Base-by-base conservation (phyloP, 1,140 invertebrate species). In the Anadara kagoshimensis region DNA sequence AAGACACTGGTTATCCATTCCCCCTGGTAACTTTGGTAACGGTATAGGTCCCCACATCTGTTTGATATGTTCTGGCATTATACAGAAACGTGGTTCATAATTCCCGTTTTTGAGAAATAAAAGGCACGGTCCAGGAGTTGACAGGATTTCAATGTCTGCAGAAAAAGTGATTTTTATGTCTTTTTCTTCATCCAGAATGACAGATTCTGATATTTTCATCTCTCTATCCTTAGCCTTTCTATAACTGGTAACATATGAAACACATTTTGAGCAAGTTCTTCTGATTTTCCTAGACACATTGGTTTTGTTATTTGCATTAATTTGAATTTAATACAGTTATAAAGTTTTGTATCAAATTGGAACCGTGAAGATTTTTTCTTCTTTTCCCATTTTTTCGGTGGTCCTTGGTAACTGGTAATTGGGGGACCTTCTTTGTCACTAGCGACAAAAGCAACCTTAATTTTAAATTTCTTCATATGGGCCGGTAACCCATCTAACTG, bases 1-100 rank as follows among this genome's bases (percentile, higher is more conserved):
- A 54, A 85, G 74, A 67, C 86, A 88, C 16, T 78, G 73, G 70
- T 86, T 88, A 41, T 84, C 79, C 62, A 57, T 73, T 22, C 84
- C 85, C 20, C 78, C 56, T 53, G 88, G 85, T 47, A 87, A 64
- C 59, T 78, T 73, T 41, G 78, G 80, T 58, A 89, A 76, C 0
- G 88, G 85, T 29, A 88, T 83, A 12, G 87, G 87, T 51, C 87
- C 86, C 87, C 87, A 89, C 78, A 88, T 83, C 67, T 85, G 80
- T 45, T 86, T 81, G 29, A 86, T 79, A 41, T 84, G 75, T 69
- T 86, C 84, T 29, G 87, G 88, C 81, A 89, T 87, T 16, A 85
- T 83, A 73, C 83, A 87, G 29, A 78, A 76, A 26, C 70, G 64
- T n/a, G 65, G 76, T 47, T 80, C 82, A 77, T 49, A 82, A 62